Conservation (phyloP, 2,797 vertebrate genomes). For the Sebastes cheni region DNA sequence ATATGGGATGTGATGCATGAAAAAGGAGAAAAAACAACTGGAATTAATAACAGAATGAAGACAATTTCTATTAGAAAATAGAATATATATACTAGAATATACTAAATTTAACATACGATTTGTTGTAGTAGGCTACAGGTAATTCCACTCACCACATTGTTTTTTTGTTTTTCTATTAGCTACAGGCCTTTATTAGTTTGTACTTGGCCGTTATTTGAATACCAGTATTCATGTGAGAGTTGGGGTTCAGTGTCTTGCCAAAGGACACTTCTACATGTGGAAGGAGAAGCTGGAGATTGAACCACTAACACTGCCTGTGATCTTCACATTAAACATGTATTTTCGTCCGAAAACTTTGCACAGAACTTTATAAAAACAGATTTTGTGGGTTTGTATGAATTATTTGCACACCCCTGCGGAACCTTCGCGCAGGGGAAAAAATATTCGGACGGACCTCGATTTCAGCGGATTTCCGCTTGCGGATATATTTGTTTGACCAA, state of each 20-base stretch:
- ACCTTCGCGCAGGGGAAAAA: no score
- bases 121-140: neutral
- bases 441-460: no score
- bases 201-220: neutral
- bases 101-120: neutral
- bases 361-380: no score
- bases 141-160: neutral
- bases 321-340: no score
- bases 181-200: accelerated
- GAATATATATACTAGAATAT: no score
- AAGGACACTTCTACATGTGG: neutral
- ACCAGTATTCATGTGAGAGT: neutral
- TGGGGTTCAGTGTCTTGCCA: neutral
- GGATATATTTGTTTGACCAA: no score
- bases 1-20: neutral
- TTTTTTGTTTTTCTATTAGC: neutral
- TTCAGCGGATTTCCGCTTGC: no score
- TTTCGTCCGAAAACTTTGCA: no score
- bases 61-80: neutral
- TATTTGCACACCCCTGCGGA: no score
- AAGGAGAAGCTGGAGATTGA: neutral
- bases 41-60: neutral
- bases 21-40: neutral
- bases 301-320: neutral
- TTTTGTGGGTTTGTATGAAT: no score